A percentile compares a stretch with the other conserved stretches of the same genome.
phyloP scores from a whole-genome alignment of 2,888 invertebrate species.

The Trichopoda pennipes region DNA sequence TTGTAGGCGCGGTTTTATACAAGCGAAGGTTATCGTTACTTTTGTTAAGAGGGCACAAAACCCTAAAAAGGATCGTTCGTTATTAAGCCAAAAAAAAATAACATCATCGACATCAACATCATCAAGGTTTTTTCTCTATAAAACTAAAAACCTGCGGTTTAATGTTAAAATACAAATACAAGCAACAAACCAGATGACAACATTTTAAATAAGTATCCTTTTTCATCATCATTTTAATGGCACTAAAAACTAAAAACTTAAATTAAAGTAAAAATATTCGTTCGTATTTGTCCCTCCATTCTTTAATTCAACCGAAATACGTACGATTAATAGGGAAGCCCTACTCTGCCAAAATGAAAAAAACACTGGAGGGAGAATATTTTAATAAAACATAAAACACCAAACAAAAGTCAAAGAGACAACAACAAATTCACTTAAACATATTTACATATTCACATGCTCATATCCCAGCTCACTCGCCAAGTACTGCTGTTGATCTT shows the following conservation, averaged over 20 bases:
- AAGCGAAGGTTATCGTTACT: slow-evolving; percentile 57
- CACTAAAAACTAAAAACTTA: slow-evolving; percentile 35
- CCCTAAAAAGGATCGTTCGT: slow-evolving; percentile 56
- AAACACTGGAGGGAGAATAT: slow-evolving; percentile 21
- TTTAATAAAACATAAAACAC: slow-evolving; percentile 7
- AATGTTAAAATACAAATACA: slow-evolving; percentile 4
- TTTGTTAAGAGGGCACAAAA: slow-evolving; percentile 12
- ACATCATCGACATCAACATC: slow-evolving; percentile 23
- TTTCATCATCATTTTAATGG: slow-evolving; percentile 55
- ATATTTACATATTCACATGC: neutral
- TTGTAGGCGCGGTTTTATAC: slow-evolving; percentile 62
- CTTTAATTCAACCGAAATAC: slow-evolving; percentile 2
- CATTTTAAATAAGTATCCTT: slow-evolving; percentile 61
- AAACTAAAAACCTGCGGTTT: slow-evolving; percentile 55
- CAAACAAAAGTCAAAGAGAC: too few species aligned
- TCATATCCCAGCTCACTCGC: neutral
- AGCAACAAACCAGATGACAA: slow-evolving; percentile 64
- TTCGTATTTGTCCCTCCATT: slow-evolving; percentile 1
- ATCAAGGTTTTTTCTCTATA: slow-evolving; percentile 63
- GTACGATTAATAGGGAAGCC: slow-evolving; percentile 38
- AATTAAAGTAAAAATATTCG: slow-evolving; percentile 47
- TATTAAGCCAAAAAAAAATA: slow-evolving; percentile 47
- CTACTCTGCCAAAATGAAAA: slow-evolving; percentile 12
- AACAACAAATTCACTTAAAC: too few species aligned
- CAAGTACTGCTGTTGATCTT: neutral